phyloP scores from a whole-genome alignment of 2,888 invertebrate species.

The Anarsia innoxiella region DNA sequence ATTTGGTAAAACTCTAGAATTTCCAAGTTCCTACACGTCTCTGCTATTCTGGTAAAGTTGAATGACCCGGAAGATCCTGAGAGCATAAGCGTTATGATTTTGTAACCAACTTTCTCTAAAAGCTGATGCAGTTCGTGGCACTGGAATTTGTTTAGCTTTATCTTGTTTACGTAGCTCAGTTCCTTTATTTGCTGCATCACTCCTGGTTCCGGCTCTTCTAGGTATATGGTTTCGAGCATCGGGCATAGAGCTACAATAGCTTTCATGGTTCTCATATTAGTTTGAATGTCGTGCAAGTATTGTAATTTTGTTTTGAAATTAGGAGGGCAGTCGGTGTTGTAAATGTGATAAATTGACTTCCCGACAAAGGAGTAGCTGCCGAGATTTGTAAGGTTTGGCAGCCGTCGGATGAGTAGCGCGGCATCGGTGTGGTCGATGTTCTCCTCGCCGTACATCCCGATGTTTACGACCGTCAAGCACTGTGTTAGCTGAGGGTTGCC shows the following conservation, averaged over 20 bases:
- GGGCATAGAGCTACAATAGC: conserved; percentile 78
- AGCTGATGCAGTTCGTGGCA: conserved; percentile 77
- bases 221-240: conserved; percentile 77
- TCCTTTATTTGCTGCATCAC: conserved; percentile 68
- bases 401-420: conserved; percentile 76
- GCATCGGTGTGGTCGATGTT: conserved; percentile 79
- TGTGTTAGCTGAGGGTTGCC: conserved; percentile 70
- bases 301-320: conserved; percentile 77
- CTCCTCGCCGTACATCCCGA: conserved; percentile 82
- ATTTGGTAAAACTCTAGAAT: conserved; percentile 81
- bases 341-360: conserved; percentile 73
- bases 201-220: conserved; percentile 77
- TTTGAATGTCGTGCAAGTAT: conserved; percentile 79
- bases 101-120: conserved; percentile 71
- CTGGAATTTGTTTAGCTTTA: conserved; percentile 78
- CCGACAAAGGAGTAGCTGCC: conserved; percentile 82
- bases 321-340: conserved; percentile 67
- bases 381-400: conserved; percentile 78
- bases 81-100: conserved; percentile 72
- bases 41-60: conserved; percentile 75
- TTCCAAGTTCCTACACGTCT: conserved; percentile 75
- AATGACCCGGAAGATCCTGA: conserved; percentile 74
- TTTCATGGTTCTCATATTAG: conserved; percentile 74
- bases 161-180: conserved; percentile 63
- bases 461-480: conserved; percentile 77